These are phyloP conservation scores for Sparus aurata DNA, from an alignment of 2,797 vertebrate genomes.

Conservation along the genomic window DNA sequence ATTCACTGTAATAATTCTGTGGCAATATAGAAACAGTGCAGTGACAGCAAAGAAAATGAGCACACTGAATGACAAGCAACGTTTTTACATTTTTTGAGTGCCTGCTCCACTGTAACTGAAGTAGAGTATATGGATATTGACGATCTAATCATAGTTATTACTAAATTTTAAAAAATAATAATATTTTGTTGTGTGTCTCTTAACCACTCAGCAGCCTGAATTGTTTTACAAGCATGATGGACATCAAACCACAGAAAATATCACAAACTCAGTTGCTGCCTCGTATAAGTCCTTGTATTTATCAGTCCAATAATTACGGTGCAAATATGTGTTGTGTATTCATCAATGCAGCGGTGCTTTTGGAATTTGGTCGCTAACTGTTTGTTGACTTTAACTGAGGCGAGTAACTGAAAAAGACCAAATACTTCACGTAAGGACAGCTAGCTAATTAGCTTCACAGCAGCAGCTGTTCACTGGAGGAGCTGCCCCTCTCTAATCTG, in stretches of 20 bases:
- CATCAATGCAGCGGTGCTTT: not conserved
- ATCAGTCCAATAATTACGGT: not conserved
- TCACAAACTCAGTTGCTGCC: not conserved
- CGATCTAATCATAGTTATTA: not conserved
- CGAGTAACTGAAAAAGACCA: fast-evolving
- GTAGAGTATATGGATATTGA: not conserved
- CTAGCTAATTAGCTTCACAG: slow-evolving; percentile 30
- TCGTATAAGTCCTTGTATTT: not conserved
- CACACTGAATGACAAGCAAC: not conserved
- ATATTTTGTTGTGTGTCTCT: not conserved
- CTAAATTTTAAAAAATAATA: no score
- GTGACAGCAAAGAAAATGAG: not conserved
- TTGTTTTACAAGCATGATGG: not conserved
- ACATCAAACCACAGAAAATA: not conserved
- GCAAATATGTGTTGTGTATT: not conserved
- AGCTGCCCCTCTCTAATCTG: not conserved
- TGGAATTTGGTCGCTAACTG: not conserved
- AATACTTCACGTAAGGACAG: not conserved
- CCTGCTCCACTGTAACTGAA: not conserved
- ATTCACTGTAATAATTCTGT: not conserved
- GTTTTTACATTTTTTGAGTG: no score
- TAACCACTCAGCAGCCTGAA: not conserved
- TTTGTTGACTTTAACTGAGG: not conserved
- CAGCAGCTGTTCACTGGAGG: not conserved
- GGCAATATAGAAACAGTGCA: not conserved